A percentile compares a stretch with the other conserved stretches of the same genome.
phyloP scores from a whole-genome alignment of 2,113 vertebrate genomes.

The Catharus minimus region DNA sequence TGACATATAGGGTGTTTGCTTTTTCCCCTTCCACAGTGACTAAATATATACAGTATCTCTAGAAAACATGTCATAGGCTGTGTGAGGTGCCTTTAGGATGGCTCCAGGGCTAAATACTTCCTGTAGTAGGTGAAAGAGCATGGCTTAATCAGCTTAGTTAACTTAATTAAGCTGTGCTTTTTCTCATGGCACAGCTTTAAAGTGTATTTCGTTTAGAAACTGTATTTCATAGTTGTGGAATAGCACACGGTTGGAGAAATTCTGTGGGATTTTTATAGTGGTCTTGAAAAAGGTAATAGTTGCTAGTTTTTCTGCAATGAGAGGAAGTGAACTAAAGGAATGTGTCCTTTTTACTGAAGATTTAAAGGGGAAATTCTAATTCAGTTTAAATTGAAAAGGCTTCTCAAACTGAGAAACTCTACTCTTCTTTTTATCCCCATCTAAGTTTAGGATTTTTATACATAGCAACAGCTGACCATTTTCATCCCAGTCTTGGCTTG shows the following conservation, averaged over 20 bases:
- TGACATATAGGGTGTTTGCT: background rate
- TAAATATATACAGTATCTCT: constrained; percentile 1
- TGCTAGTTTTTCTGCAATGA: background rate
- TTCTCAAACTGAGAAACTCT: background rate
- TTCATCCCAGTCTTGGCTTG: background rate
- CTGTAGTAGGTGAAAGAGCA: constrained; percentile 55
- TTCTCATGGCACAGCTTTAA: constrained; percentile 24
- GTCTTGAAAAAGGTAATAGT: background rate
- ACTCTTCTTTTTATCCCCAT: background rate
- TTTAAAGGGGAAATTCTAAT: background rate
- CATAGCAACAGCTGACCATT: background rate
- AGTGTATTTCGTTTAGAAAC: constrained; percentile 8
- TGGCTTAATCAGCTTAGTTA: constrained; percentile 62
- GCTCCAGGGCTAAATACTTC: constrained; percentile 29
- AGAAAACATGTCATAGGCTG: background rate
- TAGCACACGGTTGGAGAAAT: background rate
- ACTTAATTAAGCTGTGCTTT: constrained; percentile 53
- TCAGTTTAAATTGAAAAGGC: background rate
- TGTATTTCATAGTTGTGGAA: background rate
- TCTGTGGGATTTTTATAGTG: background rate
- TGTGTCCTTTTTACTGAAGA: background rate
- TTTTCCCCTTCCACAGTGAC: background rate
- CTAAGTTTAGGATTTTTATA: background rate
- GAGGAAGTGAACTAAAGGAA: background rate
- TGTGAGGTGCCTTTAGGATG: constrained; percentile 12